Conservation (phyloP, 2,888 invertebrate genomes). For the Scotopteryx bipunctaria region DNA sequence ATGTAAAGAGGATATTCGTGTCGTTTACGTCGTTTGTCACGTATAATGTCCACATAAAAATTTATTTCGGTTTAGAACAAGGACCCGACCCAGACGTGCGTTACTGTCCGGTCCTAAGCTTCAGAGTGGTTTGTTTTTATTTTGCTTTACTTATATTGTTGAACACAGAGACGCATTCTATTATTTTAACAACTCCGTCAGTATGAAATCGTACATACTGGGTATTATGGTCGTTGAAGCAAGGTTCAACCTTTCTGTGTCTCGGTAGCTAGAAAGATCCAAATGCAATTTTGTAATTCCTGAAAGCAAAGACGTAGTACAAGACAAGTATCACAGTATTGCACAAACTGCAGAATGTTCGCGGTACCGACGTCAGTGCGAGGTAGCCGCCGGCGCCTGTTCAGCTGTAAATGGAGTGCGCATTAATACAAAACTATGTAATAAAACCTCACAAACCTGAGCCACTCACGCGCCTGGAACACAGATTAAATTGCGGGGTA, state of each 20-base stretch:
- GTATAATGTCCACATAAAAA: constrained; percentile 72
- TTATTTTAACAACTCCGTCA: not conserved
- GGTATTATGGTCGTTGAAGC: constrained; percentile 4
- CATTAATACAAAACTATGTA: constrained; percentile 78
- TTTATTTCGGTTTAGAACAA: constrained; percentile 66
- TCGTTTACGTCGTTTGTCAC: constrained; percentile 68
- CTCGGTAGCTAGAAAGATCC: constrained; percentile 7
- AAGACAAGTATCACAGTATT: not conserved
- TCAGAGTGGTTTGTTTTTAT: constrained; percentile 49
- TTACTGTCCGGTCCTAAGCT: constrained; percentile 57
- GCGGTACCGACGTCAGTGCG: constrained; percentile 55
- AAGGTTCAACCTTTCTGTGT: constrained; percentile 3
- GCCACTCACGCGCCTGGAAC: too few species aligned
- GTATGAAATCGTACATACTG: constrained; percentile 4
- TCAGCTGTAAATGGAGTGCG: constrained; percentile 71
- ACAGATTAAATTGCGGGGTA: too few species aligned
- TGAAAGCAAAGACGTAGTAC: constrained; percentile 12
- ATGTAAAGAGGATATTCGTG: constrained; percentile 61
- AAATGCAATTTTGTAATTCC: constrained; percentile 25
- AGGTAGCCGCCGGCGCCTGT: constrained; percentile 61
- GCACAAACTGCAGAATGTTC: constrained; percentile 46
- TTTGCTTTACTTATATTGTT: constrained; percentile 11
- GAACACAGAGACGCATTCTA: constrained; percentile 1
- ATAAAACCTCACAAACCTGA: too few species aligned
- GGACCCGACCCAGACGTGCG: constrained; percentile 55